Evolutionary conservation across 2,797 vertebrate genomes (phyloP).

Genomic region (Crocodylus rhombifer): DNA sequence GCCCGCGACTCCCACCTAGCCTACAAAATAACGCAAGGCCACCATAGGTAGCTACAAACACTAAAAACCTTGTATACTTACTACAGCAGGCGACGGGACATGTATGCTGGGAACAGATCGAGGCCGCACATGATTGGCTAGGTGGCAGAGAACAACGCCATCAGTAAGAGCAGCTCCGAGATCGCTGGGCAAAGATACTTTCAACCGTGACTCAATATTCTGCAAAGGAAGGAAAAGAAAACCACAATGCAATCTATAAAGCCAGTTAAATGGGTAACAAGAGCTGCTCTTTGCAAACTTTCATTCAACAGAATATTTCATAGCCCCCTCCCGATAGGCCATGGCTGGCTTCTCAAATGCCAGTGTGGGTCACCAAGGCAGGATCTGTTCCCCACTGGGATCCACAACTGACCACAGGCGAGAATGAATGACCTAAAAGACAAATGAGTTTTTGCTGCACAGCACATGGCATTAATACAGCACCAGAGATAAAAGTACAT

Average conservation of each 20-base stretch:
- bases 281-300: neutral
- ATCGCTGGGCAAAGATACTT: slow-evolving; percentile 92
- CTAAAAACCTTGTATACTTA: slow-evolving; percentile 78
- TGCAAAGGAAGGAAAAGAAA: slow-evolving; percentile 61
- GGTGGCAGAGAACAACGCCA: slow-evolving; percentile 96
- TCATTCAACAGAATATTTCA: neutral
- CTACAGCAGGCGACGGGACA: slow-evolving; percentile 96
- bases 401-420: neutral
- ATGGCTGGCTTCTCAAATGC: neutral
- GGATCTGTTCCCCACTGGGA: fast-evolving
- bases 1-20: neutral
- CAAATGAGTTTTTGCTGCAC: neutral
- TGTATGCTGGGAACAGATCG: slow-evolving; percentile 97
- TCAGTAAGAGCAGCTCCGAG: slow-evolving; percentile 94
- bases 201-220: slow-evolving; percentile 95
- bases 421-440: neutral
- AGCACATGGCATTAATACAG: neutral
- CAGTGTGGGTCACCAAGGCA: neutral
- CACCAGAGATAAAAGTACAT: neutral
- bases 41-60: neutral
- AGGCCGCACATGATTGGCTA: slow-evolving; percentile 97
- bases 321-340: fast-evolving
- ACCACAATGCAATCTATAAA: neutral
- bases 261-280: neutral
- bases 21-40: neutral